Percentiles rank a stretch among this genome's conserved stretches.
phyloP scores from a whole-genome alignment of 2,113 vertebrate genomes.

The Pithys albifrons region DNA sequence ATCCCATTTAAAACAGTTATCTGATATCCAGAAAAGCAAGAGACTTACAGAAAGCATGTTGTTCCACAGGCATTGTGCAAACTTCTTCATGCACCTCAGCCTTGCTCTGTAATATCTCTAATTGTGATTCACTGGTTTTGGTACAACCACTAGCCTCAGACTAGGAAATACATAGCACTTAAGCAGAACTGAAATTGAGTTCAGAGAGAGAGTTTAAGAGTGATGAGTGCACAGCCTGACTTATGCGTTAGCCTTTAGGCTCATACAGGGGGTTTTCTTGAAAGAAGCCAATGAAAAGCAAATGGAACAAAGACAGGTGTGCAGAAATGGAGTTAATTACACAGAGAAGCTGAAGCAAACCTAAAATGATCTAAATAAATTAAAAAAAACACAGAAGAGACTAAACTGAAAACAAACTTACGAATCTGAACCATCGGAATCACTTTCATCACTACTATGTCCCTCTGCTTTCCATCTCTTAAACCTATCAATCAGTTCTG shows the following conservation, averaged over 20 bases:
- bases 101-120: not conserved
- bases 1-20: slow-evolving; percentile 2
- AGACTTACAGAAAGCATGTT: not conserved
- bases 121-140: slow-evolving; percentile 3
- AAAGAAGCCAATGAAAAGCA: not conserved
- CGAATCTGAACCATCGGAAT: slow-evolving; percentile 92
- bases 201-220: not conserved
- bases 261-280: not conserved
- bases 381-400: not conserved
- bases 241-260: not conserved
- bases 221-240: rapidly evolving
- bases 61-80: not conserved
- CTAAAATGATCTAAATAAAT: not conserved
- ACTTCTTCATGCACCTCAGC: not conserved
- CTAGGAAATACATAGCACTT: slow-evolving; percentile 27
- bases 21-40: slow-evolving; percentile 21
- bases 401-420: slow-evolving; percentile 63
- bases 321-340: not conserved
- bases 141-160: slow-evolving; percentile 64
- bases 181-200: not conserved
- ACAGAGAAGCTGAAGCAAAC: not conserved
- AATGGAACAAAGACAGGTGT: not conserved
- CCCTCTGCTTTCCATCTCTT: slow-evolving; percentile 93
- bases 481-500: slow-evolving; percentile 88
- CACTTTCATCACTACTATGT: slow-evolving; percentile 90